A percentile compares a stretch with the other conserved stretches of the same genome.
Conservation (phyloP, 2,113 vertebrate species). For the Pteronura brasiliensis region DNA sequence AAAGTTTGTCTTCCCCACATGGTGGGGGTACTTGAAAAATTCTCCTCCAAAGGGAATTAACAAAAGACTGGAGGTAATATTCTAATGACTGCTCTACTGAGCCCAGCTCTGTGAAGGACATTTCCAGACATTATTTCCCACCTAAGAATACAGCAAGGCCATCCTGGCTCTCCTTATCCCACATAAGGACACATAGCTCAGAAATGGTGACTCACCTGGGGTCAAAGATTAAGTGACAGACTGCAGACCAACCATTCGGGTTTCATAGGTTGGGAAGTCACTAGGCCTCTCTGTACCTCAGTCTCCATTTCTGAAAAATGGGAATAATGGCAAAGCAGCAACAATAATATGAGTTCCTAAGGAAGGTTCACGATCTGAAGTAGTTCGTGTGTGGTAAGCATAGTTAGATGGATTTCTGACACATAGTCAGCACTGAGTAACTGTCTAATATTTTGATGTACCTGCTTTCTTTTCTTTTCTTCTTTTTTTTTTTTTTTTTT, state of each 20-base stretch:
- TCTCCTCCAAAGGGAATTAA: background rate
- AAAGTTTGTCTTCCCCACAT: background rate
- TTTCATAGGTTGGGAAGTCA: background rate
- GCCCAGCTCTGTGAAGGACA: background rate
- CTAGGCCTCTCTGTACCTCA: background rate
- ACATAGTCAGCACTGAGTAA: background rate
- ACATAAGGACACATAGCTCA: background rate
- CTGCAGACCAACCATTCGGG: background rate
- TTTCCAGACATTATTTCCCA: background rate
- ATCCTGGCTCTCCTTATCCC: too few species aligned
- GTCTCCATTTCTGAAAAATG: background rate
- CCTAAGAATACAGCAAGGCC: background rate
- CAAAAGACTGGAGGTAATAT: fast-evolving
- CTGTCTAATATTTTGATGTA: background rate
- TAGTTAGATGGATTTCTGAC: too few species aligned
- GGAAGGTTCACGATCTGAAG: background rate
- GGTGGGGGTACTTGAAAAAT: background rate
- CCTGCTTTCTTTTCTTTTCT: fast-evolving
- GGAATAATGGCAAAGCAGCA: fast-evolving
- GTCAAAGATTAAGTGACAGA: background rate
- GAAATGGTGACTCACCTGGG: background rate
- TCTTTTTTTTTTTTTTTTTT: background rate
- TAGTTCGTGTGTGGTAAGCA: fast-evolving
- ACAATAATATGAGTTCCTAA: background rate
- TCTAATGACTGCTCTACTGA: fast-evolving